Base-by-base conservation (phyloP, 2,797 vertebrate species). In the Cuculus canorus region DNA sequence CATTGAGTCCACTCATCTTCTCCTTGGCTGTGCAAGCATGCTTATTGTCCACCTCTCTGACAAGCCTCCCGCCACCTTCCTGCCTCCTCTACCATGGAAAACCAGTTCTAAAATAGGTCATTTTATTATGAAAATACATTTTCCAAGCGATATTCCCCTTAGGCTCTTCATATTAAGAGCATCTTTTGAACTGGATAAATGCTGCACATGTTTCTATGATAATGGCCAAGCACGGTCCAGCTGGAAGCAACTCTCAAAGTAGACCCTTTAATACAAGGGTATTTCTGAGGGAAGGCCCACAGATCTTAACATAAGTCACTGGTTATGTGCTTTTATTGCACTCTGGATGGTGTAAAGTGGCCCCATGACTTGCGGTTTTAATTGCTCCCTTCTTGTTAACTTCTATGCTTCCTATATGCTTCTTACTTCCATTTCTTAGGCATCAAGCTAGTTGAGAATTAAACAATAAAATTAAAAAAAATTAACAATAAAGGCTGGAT, bases 71-170 rank as follows among this genome's bases (percentile, higher is more conserved):
- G 45, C 72, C 47, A 89, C 82, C 79, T 91, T 94, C 60, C 52
- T 63, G 70, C 80, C 61, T 84, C 80, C 50, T 78, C 50, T 54
- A 89, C 65, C 41, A 88, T 48, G 69, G 92, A 94, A 94, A 92
- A 87, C 30, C 82, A 68, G 65, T 71, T 92, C 84, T 90, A 94
- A 95, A 95, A 71, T 75, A 94, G 87, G 89, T 73, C 53, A 78
- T 59, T 94, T 92, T 91, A 68, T 80, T 82, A 87, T 17, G 22
- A 93, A 91, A 91, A 90, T 60, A 66, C 59, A 68, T 92, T 96
- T 96, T 85, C 85, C 84, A 92, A 82, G 92, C 78, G 85, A 68
- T 50, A 89, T 77, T 80, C 82, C 75, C 90, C 53, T 7, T 32
- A 91, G 92, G 65, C 28, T 17, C 32, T 85, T 79, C 57, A 47